A percentile compares a stretch with the other conserved stretches of the same genome.
Conservation (phyloP, 1,140 invertebrate species). For the Sycophaga agraensis region DNA sequence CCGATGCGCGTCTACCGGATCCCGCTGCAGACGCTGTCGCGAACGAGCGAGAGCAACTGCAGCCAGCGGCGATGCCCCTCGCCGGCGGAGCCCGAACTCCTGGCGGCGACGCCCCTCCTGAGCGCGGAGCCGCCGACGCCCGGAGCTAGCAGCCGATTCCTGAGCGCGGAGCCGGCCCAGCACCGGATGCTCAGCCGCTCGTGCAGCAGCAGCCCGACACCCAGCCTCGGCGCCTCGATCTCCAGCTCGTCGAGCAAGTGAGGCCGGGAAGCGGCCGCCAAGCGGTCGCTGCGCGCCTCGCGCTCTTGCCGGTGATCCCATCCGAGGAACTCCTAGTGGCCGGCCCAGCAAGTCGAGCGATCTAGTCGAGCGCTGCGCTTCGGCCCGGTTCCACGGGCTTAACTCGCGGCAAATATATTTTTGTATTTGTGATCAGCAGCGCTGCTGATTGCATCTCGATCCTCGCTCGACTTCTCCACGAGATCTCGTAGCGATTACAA, state of each 20-base stretch:
- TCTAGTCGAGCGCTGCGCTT: background rate
- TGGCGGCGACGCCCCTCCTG: slow-evolving; percentile 11
- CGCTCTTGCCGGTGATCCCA: background rate
- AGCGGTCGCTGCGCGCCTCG: background rate
- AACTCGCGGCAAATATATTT: too few species aligned
- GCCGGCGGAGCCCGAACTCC: slow-evolving; percentile 35
- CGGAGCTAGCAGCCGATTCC: slow-evolving; percentile 37
- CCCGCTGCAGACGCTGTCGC: slow-evolving; percentile 53
- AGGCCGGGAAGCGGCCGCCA: background rate
- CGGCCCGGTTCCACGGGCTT: too few species aligned
- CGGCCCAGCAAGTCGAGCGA: background rate
- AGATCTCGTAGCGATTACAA: too few species aligned
- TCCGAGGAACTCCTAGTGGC: background rate
- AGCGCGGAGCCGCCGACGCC: background rate
- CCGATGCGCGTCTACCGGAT: slow-evolving; percentile 62
- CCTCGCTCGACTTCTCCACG: too few species aligned
- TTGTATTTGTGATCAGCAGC: too few species aligned
- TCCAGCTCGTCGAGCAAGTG: slow-evolving; percentile 38
- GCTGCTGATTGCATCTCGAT: too few species aligned
- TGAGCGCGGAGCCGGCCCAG: slow-evolving; percentile 44
- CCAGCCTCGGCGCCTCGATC: slow-evolving; percentile 37
- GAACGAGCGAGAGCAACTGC: slow-evolving; percentile 34
- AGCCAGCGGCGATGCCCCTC: slow-evolving; percentile 40
- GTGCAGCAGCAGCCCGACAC: slow-evolving; percentile 59
- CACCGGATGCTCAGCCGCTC: slow-evolving; percentile 53